Conservation (phyloP, 2,113 vertebrate species). For the Casuarius casuarius region DNA sequence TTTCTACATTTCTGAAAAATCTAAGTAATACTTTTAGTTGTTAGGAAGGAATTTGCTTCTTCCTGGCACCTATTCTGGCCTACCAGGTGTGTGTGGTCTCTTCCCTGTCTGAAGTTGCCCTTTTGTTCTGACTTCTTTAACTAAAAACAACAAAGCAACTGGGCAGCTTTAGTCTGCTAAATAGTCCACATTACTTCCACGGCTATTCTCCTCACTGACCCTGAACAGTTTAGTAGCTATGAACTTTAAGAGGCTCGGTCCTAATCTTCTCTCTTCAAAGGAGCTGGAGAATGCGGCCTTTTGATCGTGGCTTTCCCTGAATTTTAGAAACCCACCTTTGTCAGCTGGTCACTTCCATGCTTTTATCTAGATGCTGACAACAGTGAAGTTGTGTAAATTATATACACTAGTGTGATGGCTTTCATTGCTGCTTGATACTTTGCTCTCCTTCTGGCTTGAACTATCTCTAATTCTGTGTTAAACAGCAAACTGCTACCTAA, state of each 20-base stretch:
- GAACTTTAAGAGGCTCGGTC: conserved; percentile 58
- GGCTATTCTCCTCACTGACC: conserved; percentile 45
- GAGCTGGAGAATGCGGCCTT: conserved; percentile 35
- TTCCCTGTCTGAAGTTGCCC: conserved; percentile 17
- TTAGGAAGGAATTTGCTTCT: conserved; percentile 35
- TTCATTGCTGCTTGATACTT: neutral
- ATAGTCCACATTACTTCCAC: conserved; percentile 48
- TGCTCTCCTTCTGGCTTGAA: neutral
- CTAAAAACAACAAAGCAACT: neutral
- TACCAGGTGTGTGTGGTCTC: conserved; percentile 65
- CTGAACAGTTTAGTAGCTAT: conserved; percentile 55
- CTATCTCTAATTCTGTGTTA: neutral
- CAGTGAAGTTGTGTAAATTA: neutral
- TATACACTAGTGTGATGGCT: neutral
- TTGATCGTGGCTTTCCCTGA: conserved; percentile 34
- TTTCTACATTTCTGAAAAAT: conserved; percentile 22
- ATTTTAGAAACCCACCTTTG: neutral
- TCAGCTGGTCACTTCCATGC: neutral
- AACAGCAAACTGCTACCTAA: neutral
- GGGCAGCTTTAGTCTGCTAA: conserved; percentile 41
- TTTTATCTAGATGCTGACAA: neutral
- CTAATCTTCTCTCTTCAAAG: conserved; percentile 71
- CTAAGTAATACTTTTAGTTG: neutral
- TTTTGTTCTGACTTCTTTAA: conserved; percentile 53
- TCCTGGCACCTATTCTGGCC: neutral